Base-by-base conservation (phyloP, 2,888 invertebrate genomes). In the Aspidiotus destructor region DNA sequence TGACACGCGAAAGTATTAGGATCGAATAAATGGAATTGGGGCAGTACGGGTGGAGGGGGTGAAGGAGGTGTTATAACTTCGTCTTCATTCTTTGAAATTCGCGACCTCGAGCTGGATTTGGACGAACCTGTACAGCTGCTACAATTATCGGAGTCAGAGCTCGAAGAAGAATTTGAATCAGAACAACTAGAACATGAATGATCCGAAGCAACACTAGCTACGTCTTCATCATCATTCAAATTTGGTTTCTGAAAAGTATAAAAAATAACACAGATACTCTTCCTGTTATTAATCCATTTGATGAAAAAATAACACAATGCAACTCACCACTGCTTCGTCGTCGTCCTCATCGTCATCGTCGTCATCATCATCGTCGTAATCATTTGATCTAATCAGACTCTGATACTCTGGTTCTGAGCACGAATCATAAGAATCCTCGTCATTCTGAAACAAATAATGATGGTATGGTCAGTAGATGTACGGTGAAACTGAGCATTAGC, bases 321-420 rank as follows among this genome's bases (percentile, higher is more conserved):
- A 28, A 5, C 28, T 28, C 5, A 28, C 28, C 28, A 28, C 28
- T 28, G 2, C 28, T 28, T 28, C 28, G 28, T 13, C 6, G 48
- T 41, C 62, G 13, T 67, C 68, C 17, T 68, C 68, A 41, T 67
- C 60, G 13, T 61, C 69, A 11, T 61, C 69, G 42, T 69, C 69
- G 52, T 69, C 68, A 41, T 68, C 61, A 17, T 61, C 68, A 15
- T 68, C 60, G 40, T 68, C 68, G 15, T 69, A 61, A 44, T 69
- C 69, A 40, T 69, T 69, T 10, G 69, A 69, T 41, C 62, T 69
- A 42, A 69, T 69, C 55, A 69, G 42, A 61, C 62, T 69, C 41
- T 69, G 69, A 42, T 54, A 69, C n/a, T 69, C 69, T 1, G 69
- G 69, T 44, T 69, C 69, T 6, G 69, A 69, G 52, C 69, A 69